Evolutionary conservation across 2,888 invertebrate species (phyloP).

Genomic region (Ptychoptera contaminata): DNA sequence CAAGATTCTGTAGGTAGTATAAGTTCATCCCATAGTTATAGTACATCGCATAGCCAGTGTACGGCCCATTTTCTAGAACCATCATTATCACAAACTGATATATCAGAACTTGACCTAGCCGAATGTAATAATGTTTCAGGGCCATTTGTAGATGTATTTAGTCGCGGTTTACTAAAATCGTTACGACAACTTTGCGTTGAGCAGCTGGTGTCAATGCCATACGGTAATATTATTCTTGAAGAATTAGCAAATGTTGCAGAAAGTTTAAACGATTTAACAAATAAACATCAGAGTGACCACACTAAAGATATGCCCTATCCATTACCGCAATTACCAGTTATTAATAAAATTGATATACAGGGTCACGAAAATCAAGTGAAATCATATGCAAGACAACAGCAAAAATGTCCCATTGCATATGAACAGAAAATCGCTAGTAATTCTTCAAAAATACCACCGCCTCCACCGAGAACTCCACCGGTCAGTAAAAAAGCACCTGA

Average conservation of each 20-base stretch:
- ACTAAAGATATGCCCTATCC: slow-evolving; percentile 32
- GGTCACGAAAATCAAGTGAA: slow-evolving; percentile 17
- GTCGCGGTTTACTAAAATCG: slow-evolving; percentile 18
- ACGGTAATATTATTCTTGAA: slow-evolving; percentile 49
- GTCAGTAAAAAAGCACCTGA: slow-evolving; percentile 8
- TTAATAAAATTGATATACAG: slow-evolving; percentile 29
- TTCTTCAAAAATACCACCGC: slow-evolving; percentile 7
- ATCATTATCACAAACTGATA: slow-evolving; percentile 45
- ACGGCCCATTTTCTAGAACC: slow-evolving; percentile 46
- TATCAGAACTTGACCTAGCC: slow-evolving; percentile 38
- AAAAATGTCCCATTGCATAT: not conserved
- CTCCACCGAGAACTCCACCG: slow-evolving; percentile 5
- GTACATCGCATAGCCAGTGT: slow-evolving; percentile 47
- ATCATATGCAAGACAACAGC: slow-evolving; percentile 9
- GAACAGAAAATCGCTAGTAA: slow-evolving; percentile 1
- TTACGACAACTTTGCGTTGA: slow-evolving; percentile 49
- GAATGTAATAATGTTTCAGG: slow-evolving; percentile 17
- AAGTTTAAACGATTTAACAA: slow-evolving; percentile 17
- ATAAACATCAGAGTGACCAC: slow-evolving; percentile 7
- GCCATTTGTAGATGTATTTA: slow-evolving; percentile 6
- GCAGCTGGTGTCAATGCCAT: slow-evolving; percentile 48
- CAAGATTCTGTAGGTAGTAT: slow-evolving; percentile 45
- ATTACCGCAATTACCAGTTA: slow-evolving; percentile 33
- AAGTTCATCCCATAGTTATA: slow-evolving; percentile 34
- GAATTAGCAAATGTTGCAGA: slow-evolving; percentile 49